A percentile compares a stretch with the other conserved stretches of the same genome.
Conservation (phyloP, 37 sponge, comb jelly and placozoan species). For the Tethya wilhelma region DNA sequence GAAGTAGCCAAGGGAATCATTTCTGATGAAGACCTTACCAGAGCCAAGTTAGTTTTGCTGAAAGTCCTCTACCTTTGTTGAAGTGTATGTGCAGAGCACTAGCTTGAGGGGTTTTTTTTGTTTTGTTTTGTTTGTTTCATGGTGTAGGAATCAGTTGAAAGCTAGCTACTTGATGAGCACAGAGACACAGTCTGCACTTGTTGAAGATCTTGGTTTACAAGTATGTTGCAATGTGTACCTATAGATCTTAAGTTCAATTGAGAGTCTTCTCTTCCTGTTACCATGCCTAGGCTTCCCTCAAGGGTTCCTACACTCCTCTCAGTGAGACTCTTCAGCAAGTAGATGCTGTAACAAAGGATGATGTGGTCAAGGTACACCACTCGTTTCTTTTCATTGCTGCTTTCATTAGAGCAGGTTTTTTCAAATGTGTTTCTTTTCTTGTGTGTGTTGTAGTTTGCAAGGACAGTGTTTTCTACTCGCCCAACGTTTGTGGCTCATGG, state of each 20-base stretch:
- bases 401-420: slow-evolving; percentile 1
- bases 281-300: slow-evolving; percentile 32
- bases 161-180: slow-evolving; percentile 56
- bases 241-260: not conserved
- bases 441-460: slow-evolving; percentile 42
- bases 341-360: slow-evolving; percentile 62
- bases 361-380: slow-evolving; percentile 57
- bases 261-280: not conserved
- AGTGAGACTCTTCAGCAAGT: slow-evolving; percentile 33
- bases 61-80: not conserved
- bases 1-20: slow-evolving; percentile 57
- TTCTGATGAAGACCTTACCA: slow-evolving; percentile 53
- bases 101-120: no score
- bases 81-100: not conserved
- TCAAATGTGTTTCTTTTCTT: not conserved
- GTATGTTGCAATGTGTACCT: slow-evolving; percentile 12
- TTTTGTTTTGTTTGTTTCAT: slow-evolving; percentile 1
- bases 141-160: slow-evolving; percentile 77
- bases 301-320: slow-evolving; percentile 50
- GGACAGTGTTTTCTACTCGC: slow-evolving; percentile 54
- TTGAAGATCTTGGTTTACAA: slow-evolving; percentile 65
- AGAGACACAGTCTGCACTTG: slow-evolving; percentile 25
- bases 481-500: slow-evolving; percentile 62
- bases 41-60: slow-evolving; percentile 66
- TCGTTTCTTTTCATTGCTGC: no score